Conservation (phyloP, 2,113 vertebrate species). For the Chloropsis cyanopogon region DNA sequence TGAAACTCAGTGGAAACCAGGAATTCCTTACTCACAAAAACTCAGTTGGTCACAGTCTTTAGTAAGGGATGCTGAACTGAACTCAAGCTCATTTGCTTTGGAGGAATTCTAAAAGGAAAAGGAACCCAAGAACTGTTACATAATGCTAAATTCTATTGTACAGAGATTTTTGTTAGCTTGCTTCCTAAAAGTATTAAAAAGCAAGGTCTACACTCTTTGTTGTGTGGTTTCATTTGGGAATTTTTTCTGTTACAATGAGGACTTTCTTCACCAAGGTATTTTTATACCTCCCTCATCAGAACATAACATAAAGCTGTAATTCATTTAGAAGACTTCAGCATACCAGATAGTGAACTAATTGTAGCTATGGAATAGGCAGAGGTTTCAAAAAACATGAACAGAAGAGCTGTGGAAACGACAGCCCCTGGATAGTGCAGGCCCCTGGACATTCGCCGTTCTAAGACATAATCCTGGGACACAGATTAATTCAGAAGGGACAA, state of each 20-base stretch:
- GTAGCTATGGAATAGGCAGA: neutral
- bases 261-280: neutral
- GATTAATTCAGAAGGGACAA: neutral
- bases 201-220: neutral
- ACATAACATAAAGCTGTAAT: neutral
- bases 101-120: constrained; percentile 7
- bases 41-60: neutral
- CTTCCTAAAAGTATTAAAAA: neutral
- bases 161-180: neutral
- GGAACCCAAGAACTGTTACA: neutral
- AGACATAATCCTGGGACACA: neutral
- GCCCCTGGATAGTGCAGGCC: neutral
- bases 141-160: neutral
- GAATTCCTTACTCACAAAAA: neutral
- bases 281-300: neutral
- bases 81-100: neutral
- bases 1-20: neutral
- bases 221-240: neutral
- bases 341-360: neutral
- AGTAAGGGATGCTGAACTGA: neutral
- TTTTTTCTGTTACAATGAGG: neutral
- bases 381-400: neutral
- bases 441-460: neutral
- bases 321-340: neutral
- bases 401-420: neutral